phyloP scores from a whole-genome alignment of 2,113 vertebrate genomes.

The Tonatia bakeri region DNA sequence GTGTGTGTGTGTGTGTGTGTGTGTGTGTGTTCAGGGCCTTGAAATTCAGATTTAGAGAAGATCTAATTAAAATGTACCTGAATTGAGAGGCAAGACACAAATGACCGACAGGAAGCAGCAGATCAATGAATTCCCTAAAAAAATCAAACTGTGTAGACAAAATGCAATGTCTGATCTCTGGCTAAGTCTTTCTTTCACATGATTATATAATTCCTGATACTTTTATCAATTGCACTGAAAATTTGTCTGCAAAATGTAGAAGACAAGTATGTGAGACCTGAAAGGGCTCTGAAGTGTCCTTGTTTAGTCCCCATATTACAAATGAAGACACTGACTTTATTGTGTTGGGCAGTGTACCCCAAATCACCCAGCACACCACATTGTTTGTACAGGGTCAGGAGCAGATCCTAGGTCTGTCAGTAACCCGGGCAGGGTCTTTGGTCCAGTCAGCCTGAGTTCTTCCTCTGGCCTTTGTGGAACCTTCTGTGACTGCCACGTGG shows the following conservation, averaged over 20 bases:
- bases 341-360: neutral
- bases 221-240: neutral
- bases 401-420: neutral
- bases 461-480: neutral
- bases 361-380: neutral
- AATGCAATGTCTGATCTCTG: neutral
- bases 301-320: neutral
- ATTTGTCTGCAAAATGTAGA: neutral
- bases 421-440: neutral
- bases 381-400: too few species aligned
- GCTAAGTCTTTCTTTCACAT: neutral
- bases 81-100: neutral
- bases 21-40: neutral
- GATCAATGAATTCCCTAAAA: neutral
- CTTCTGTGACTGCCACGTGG: neutral
- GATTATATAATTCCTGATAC: neutral
- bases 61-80: neutral
- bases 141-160: neutral
- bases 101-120: neutral
- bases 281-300: neutral
- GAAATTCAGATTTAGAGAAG: slow-evolving; percentile 59
- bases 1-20: neutral
- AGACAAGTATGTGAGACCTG: neutral
- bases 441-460: neutral
- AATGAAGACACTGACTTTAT: neutral